Conservation (phyloP, 2,888 invertebrate species). For the Acanthococcus lagerstroemiae region DNA sequence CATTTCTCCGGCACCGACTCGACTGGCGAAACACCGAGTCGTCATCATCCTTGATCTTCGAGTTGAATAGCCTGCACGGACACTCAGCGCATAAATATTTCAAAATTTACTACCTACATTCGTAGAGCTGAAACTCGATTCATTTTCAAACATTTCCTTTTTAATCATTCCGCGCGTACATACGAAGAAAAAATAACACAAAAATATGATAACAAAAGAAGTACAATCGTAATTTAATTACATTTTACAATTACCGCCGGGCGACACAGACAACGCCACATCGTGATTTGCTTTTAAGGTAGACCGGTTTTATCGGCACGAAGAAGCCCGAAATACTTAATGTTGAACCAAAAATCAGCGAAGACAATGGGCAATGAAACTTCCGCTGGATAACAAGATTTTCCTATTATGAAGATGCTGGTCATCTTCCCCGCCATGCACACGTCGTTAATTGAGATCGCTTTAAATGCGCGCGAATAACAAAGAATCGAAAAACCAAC, state of each 20-base stretch:
- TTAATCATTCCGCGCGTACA: not conserved
- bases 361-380: constrained; percentile 26
- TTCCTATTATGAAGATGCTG: constrained; percentile 27
- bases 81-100: too few species aligned
- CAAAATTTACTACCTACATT: too few species aligned
- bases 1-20: too few species aligned
- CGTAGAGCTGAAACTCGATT: too few species aligned
- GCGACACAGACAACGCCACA: not conserved
- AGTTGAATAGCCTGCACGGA: too few species aligned
- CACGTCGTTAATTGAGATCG: too few species aligned
- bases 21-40: too few species aligned
- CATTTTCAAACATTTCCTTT: too few species aligned
- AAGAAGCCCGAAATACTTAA: not conserved
- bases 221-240: not conserved
- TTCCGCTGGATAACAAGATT: constrained; percentile 29
- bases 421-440: not conserved
- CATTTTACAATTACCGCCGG: not conserved
- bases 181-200: not conserved
- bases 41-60: too few species aligned
- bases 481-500: too few species aligned
- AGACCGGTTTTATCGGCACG: constrained; percentile 6
- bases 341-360: constrained; percentile 3
- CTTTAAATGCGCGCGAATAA: too few species aligned
- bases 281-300: constrained; percentile 18
- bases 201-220: too few species aligned